A percentile compares a stretch with the other conserved stretches of the same genome.
phyloP scores from a whole-genome alignment of 1,140 invertebrate genomes.

The Rhizoglyphus robini region DNA sequence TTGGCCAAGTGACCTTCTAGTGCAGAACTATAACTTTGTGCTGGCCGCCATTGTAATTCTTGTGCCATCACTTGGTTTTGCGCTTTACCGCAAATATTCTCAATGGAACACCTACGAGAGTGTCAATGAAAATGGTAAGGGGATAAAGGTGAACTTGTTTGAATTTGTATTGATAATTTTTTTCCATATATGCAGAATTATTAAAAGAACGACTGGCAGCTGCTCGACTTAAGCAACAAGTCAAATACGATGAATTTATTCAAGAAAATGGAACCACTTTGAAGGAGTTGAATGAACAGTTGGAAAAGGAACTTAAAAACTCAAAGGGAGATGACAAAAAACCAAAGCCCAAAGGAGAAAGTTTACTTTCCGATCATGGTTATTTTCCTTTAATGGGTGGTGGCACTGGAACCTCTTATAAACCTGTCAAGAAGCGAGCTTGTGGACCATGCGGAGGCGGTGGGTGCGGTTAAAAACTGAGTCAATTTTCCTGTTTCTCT shows the following conservation, averaged over 20 bases:
- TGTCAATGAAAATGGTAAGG: conserved; percentile 10
- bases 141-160: neutral
- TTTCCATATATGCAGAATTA: neutral
- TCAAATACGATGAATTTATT: neutral
- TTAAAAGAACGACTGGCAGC: neutral
- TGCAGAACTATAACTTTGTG: too few species aligned
- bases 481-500: neutral
- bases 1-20: neutral
- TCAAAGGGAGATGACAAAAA: neutral
- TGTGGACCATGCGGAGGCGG: conserved; percentile 16
- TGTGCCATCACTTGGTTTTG: neutral
- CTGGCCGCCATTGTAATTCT: neutral
- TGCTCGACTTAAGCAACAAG: conserved; percentile 11
- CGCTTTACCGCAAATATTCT: neutral
- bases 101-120: neutral
- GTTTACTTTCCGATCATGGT: neutral
- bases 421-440: neutral
- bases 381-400: conserved; percentile 12
- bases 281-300: neutral
- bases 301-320: neutral
- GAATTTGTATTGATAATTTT: neutral
- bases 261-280: neutral
- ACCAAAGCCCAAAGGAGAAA: neutral
- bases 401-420: neutral
- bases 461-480: conserved; percentile 12